Evolutionary conservation across 2,888 invertebrate species (phyloP), one percentile per base, ranked within the genome.

Genomic region (Drosophila siamana): DNA sequence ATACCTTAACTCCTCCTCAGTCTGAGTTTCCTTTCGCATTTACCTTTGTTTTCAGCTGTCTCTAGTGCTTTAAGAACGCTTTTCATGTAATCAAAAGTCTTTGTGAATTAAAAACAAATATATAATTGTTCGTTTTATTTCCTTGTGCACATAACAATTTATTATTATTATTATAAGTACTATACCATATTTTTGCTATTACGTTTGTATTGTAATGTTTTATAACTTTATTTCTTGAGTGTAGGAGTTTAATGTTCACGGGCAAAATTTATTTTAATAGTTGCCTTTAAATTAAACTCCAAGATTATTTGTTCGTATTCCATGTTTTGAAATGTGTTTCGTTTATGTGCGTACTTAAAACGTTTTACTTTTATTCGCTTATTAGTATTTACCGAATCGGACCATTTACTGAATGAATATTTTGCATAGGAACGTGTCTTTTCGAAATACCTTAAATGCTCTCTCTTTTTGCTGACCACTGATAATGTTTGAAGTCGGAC

Each of bases 71-170:
- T 19, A 19, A 19, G 19, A 11, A 38, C 13, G 13, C 13, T 4
- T 9, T 11, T 30, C 36, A 8, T 6, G 8, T n/a, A 28, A 38
- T 22, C 9, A 48, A 50, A 63, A 56, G 28, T 28, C 41, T 38
- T 30, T 33, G 30, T 8, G 26, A 57, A 40, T 48, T 47, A 57
- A 40, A 57, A 47, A 57, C 57, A 57, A 47, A 41, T 60, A 38
- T 44, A 30, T 51, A 50, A 22, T 57, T 62, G 56, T 43, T 62
- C 54, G 50, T 38, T 69, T 57, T 51, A 57, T 81, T 65, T 79
- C 65, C 22, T 33, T 33, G 80, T 81, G 82, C 80, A 81, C 78
- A 81, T 80, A 80, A 80, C 80, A 80, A 78, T 78, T 73, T 70
- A 47, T 51, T 67, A 41, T 62, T 73, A 62, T 36, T 48, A 55